Base-by-base conservation (phyloP, 2,113 vertebrate genomes). In the Petrocephalus zakoni region DNA sequence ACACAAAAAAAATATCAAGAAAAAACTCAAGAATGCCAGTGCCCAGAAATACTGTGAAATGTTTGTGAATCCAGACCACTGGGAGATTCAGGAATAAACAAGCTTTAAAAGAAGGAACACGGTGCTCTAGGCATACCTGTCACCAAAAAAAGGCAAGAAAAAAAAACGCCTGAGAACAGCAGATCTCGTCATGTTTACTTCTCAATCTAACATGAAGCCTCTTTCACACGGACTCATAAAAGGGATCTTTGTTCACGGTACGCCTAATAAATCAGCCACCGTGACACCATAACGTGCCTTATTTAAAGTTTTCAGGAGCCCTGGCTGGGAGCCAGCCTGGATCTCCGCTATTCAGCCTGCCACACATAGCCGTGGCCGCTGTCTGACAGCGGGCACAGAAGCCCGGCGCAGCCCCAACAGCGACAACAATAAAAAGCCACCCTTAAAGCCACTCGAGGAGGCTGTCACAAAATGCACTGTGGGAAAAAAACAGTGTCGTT, bases 261-360 rank as follows among this genome's bases (percentile, higher is more conserved):
- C 42, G 58, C 47, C 17, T 47, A 56, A 90, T 87, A 90, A 89
- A 90, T 92, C 91, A 90, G 47, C 34, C 87, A 72, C 88, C 64
- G n/a, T 86, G 85, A 86, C 51, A 87, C 37, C 72, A 88, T 52
- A 53, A 84, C 29, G 53, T 42, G 55, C 78, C 85, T 55, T 13
- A 61, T 83, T 46, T 88, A 51, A n/a, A 81, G 86, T 81, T 85
- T 75, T 87, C 84, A 89, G 78, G 56, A 58, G 42, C 72, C 10
- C 29, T 84, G 53, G 87, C 83, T 85, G 29, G 34, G 53, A 86
- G 88, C 87, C 87, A 72, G 58, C 22, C n/a, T 21, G n/a, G n/a
- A n/a, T n/a, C 29, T 78, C 72, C 42, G 72, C 72, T 7, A 78
- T 17, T 17, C 72, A 52, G 37, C 68, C 29, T 87, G 55, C 78